Evolutionary conservation across 2,888 invertebrate species (phyloP).

Genomic region (Furcula furcula): DNA sequence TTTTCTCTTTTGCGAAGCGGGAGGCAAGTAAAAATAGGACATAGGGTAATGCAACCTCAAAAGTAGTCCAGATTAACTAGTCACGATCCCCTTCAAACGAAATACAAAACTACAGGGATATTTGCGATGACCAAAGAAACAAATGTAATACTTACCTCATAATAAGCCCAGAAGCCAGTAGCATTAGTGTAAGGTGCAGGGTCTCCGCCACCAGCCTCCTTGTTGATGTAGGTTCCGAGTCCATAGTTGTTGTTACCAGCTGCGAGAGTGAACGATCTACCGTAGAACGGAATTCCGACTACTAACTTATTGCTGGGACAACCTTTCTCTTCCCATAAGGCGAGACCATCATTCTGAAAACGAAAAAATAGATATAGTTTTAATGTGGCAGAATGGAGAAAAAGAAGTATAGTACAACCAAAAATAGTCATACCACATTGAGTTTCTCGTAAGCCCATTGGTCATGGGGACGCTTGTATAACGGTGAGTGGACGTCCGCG

Average conservation of each 20-base stretch:
- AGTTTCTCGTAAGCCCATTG: constrained; percentile 94
- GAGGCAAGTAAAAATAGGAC: too few species aligned
- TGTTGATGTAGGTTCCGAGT: constrained; percentile 93
- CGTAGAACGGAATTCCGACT: constrained; percentile 95
- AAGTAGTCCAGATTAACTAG: too few species aligned
- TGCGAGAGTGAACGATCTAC: constrained; percentile 91
- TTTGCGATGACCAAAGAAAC: too few species aligned
- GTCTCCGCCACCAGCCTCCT: constrained; percentile 93
- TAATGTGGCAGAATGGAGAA: too few species aligned
- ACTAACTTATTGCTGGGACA: constrained; percentile 93
- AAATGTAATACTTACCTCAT: too few species aligned
- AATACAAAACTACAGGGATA: too few species aligned
- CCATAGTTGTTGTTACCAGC: constrained; percentile 91
- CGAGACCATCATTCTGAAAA: constrained; percentile 91
- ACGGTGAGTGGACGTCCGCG: constrained; percentile 93
- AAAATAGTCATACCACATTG: constrained; percentile 85
- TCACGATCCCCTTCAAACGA: too few species aligned
- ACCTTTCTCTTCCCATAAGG: constrained; percentile 94
- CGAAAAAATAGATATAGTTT: not conserved
- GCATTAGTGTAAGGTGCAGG: constrained; percentile 94
- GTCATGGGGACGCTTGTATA: constrained; percentile 92
- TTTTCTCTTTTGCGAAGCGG: too few species aligned
- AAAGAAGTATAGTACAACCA: not conserved
- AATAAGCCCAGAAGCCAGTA: constrained; percentile 93
- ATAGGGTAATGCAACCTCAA: too few species aligned